Evolutionary conservation across 2,797 vertebrate genomes (phyloP), one percentile per base, ranked within the genome.

Genomic region (Hippocampus kuda): DNA sequence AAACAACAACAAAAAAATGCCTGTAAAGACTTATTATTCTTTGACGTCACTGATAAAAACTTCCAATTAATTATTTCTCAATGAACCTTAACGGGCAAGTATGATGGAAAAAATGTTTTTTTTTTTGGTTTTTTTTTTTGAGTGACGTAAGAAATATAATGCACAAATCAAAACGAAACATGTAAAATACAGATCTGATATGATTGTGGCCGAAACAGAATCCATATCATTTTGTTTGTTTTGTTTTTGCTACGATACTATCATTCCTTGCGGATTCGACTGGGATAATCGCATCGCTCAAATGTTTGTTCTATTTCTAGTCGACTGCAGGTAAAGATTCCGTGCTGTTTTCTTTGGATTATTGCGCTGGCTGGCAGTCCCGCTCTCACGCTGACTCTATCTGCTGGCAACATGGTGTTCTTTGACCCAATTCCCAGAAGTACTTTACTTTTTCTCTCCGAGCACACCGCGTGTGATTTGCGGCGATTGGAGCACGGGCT

Each of bases 391-490:
- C 64, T 75, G 56, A 70, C 67, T 73, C 59, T 74, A 75, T 66
- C 63, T 72, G 30, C 61, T 76, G 75, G 65, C 68, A 68, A 54
- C 69, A 63, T 30, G 8, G 10, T 72, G 71, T 68, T 75, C 49
- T 56, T 72, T 81, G 73, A 79, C 71, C 77, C 67, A 73, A 77
- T 78, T 79, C 70, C 71, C 66, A 26, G 64, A 76, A 67, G 71
- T 65, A 67, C 57, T 51, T 69, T 79, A 51, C 26, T 46, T 48
- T 48, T 20, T 67, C 46, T 69, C 48, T 20, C 16, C 12, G 46
- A 51, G 61, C 42, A 46, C 10, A 68, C 56, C 71, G 67, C 60
- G 70, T 72, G 70, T 75, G 76, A 79, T 77, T 79, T 76, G 76
- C 66, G 76, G 46, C 72, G 66, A 54, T 27, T 49, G 68, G 63